Conservation (phyloP, 2,888 invertebrate species). For the Sphecodes monilicornis region DNA sequence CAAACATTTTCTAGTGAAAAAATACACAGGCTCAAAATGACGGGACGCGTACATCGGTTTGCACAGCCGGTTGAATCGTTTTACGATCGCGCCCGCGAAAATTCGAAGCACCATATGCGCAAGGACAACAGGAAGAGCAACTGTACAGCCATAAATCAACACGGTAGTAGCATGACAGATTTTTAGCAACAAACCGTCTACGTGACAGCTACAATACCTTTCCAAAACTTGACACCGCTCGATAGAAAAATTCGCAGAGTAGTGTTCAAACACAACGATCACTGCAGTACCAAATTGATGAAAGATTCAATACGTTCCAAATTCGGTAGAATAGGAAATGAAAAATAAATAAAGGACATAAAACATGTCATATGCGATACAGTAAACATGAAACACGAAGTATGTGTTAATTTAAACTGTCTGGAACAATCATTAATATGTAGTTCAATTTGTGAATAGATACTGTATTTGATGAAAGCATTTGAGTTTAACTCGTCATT, state of each 20-base stretch:
- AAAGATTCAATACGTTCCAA: not conserved
- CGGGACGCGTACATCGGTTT: not conserved
- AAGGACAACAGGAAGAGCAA: not conserved
- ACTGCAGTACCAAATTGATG: not conserved
- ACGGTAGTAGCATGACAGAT: not conserved
- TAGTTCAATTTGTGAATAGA: not conserved
- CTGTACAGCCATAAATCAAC: not conserved
- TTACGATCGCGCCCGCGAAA: not conserved
- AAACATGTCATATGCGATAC: not conserved
- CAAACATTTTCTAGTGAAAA: not conserved
- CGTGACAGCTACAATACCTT: not conserved
- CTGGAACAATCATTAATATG: not conserved
- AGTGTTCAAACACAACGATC: not conserved
- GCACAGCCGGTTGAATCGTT: conserved; percentile 3
- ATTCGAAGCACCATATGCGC: not conserved
- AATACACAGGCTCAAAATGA: not conserved
- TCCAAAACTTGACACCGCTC: not conserved
- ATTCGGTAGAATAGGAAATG: not conserved
- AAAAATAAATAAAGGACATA: not conserved
- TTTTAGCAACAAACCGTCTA: not conserved
- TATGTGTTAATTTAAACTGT: not conserved
- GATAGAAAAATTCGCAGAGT: not conserved
- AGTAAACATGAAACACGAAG: not conserved
- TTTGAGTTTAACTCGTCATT: not conserved
- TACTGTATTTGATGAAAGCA: not conserved